phyloP scores from a whole-genome alignment of 2,888 invertebrate genomes.

The Suillia variegata region DNA sequence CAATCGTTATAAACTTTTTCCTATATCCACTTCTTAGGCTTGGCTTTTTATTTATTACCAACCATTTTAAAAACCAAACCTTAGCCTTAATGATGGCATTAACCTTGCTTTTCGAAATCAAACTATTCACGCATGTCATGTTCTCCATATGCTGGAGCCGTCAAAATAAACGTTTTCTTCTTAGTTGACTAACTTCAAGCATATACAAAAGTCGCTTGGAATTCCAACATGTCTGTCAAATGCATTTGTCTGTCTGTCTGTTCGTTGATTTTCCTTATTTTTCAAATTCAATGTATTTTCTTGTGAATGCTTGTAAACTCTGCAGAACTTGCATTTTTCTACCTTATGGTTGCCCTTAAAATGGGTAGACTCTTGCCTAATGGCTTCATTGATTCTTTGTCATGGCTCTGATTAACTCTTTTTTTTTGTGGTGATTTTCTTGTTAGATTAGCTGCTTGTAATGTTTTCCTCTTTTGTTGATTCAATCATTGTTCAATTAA shows the following conservation, averaged over 20 bases:
- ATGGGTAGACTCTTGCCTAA: no score
- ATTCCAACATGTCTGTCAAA: slow-evolving; percentile 16
- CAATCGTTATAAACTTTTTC: no score
- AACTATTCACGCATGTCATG: neutral
- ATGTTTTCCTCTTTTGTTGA: no score
- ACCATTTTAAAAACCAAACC: no score
- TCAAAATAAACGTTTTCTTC: no score
- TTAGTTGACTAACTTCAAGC: neutral
- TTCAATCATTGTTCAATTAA: no score
- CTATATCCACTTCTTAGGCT: no score
- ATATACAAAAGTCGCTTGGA: no score
- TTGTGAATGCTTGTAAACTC: neutral
- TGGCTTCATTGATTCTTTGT: slow-evolving; percentile 12
- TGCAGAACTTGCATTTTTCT: neutral
- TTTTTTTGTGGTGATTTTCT: neutral
- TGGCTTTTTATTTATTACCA: no score
- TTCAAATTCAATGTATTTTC: slow-evolving; percentile 5
- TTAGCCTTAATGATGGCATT: slow-evolving; percentile 18
- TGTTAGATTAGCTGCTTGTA: no score
- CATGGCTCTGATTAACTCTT: neutral
- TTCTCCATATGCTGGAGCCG: neutral
- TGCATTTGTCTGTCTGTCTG: slow-evolving; percentile 7
- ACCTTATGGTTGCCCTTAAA: neutral
- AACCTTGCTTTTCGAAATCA: slow-evolving; percentile 14
- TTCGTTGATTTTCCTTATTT: neutral